Evolutionary conservation across 2,797 vertebrate genomes (phyloP).

Genomic region (Austrolebias charrua): DNA sequence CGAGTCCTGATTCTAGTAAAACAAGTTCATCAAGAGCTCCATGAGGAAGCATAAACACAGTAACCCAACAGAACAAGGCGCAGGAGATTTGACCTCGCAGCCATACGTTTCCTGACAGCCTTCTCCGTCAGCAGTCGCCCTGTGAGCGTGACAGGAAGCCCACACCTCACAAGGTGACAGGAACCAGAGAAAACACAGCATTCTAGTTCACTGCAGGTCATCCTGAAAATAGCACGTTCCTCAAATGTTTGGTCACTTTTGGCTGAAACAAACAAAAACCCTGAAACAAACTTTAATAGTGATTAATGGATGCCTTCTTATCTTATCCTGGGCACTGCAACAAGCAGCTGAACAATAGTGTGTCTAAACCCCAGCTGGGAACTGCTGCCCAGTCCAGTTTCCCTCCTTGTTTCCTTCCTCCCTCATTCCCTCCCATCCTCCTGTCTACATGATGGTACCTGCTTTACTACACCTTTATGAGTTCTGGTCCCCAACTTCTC

Average conservation of each 20-base stretch:
- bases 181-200: constrained; percentile 55
- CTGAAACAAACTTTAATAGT: not conserved
- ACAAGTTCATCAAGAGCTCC: not conserved
- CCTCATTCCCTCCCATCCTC: constrained; percentile 46
- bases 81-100: constrained; percentile 36
- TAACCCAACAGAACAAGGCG: constrained; percentile 7
- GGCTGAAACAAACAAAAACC: not conserved
- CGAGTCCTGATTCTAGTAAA: not conserved
- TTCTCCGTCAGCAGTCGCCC: constrained; percentile 42
- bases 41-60: not conserved
- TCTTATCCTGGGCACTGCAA: constrained; percentile 21
- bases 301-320: constrained; percentile 3
- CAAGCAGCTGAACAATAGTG: constrained; percentile 53
- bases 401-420: constrained; percentile 68
- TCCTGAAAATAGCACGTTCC: not conserved
- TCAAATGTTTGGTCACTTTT: not conserved
- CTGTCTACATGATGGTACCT: constrained; percentile 50
- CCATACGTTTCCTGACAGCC: constrained; percentile 38
- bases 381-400: constrained; percentile 63
- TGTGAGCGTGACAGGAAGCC: constrained; percentile 45
- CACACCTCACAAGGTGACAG: constrained; percentile 44
- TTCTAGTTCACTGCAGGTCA: constrained; percentile 10
- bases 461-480: constrained; percentile 22
- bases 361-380: constrained; percentile 65
- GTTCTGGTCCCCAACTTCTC: no score